These are phyloP conservation scores for Coccyzus lansbergi DNA, from an alignment of 2,797 vertebrate species.

Conservation along the genomic window DNA sequence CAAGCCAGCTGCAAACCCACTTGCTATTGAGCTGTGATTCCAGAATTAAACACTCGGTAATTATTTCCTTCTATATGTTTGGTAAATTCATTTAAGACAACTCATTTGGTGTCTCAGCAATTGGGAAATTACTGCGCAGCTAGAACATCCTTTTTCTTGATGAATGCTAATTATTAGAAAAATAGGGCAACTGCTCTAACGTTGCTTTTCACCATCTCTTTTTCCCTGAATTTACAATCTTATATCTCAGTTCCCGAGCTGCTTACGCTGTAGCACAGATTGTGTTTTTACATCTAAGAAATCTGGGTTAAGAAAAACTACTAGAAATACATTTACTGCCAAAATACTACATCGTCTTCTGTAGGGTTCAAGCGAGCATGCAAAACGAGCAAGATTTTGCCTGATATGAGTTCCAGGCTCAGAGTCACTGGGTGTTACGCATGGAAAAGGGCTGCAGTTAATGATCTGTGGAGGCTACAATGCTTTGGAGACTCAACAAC, in stretches of 20 bases:
- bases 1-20: neutral
- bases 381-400: neutral
- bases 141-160: neutral
- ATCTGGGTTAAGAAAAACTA: neutral
- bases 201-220: neutral
- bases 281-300: slow-evolving; percentile 18
- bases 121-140: slow-evolving; percentile 61
- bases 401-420: neutral
- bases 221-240: neutral
- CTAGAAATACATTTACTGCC: neutral
- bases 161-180: slow-evolving; percentile 62
- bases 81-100: slow-evolving; percentile 56
- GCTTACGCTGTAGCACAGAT: neutral
- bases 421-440: neutral
- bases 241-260: slow-evolving; percentile 5
- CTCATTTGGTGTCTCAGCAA: slow-evolving; percentile 50
- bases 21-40: slow-evolving; percentile 13
- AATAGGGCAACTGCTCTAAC: slow-evolving; percentile 37
- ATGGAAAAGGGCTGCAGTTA: neutral
- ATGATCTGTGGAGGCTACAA: neutral
- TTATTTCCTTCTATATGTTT: slow-evolving; percentile 49
- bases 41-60: slow-evolving; percentile 52
- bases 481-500: too few species aligned
- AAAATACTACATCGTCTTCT: neutral
- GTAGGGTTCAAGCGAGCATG: neutral